Evolutionary conservation across 2,888 invertebrate species (phyloP).

Genomic region (Crematogaster levior): DNA sequence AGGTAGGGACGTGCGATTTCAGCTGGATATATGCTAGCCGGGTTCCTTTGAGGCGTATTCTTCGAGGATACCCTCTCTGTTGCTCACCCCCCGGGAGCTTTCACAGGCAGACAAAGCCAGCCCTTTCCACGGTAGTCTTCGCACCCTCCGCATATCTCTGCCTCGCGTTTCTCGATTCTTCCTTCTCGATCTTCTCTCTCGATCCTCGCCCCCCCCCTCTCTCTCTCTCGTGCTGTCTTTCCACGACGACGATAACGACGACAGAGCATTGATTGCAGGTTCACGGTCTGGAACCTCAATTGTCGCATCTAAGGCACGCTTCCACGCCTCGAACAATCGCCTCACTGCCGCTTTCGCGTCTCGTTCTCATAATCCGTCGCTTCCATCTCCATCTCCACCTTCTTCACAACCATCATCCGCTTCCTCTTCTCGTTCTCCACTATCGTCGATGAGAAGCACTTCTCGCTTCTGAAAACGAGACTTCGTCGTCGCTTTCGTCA

Average conservation of each 20-base stretch:
- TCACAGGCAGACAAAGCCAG: conserved; percentile 83
- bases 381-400: conserved; percentile 40
- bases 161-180: conserved; percentile 60
- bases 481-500: conserved; percentile 30
- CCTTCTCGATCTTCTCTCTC: conserved; percentile 52
- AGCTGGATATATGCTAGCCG: conserved; percentile 69
- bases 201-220: conserved; percentile 53
- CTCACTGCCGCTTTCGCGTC: conserved; percentile 67
- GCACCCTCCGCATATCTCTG: conserved; percentile 70
- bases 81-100: conserved; percentile 78
- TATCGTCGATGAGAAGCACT: conserved; percentile 47
- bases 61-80: conserved; percentile 67
- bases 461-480: conserved; percentile 54
- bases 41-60: conserved; percentile 74
- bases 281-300: conserved; percentile 84
- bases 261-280: conserved; percentile 83
- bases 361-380: conserved; percentile 60
- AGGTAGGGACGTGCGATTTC: conserved; percentile 70
- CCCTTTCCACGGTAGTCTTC: conserved; percentile 74
- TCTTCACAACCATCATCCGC: conserved; percentile 47
- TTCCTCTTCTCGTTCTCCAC: conserved; percentile 25
- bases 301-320: conserved; percentile 83
- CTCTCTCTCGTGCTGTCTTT: conserved; percentile 35
- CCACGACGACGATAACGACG: conserved; percentile 64
- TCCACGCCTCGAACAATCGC: conserved; percentile 83